Conservation (phyloP, 2,113 vertebrate genomes). For the Podiceps cristatus region DNA sequence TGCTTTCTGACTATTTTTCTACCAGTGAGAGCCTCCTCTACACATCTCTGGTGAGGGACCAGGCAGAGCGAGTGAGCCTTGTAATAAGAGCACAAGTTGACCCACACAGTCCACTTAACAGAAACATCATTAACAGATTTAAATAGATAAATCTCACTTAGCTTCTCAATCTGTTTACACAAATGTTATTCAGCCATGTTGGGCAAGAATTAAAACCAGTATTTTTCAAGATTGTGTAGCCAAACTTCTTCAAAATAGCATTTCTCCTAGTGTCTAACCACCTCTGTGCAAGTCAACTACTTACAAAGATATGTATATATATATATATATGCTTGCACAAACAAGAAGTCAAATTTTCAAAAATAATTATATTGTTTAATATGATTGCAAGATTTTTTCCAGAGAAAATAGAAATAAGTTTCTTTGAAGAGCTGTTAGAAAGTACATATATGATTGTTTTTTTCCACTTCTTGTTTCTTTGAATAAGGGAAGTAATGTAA, state of each 20-base stretch:
- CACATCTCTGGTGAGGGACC: background rate
- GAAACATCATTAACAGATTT: background rate
- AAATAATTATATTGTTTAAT: background rate
- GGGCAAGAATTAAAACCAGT: background rate
- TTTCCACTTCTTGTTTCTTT: background rate
- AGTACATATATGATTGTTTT: background rate
- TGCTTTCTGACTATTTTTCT: background rate
- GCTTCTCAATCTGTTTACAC: background rate
- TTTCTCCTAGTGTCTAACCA: background rate
- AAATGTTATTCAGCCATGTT: background rate
- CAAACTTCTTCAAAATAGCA: background rate
- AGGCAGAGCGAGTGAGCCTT: background rate
- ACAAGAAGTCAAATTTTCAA: background rate
- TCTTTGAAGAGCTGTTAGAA: background rate
- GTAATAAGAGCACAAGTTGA: background rate
- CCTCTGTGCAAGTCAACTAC: background rate
- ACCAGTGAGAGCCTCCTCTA: rapidly evolving
- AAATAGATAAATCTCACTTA: background rate
- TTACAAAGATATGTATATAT: background rate
- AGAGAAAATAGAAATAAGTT: background rate
- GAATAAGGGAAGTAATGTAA: background rate
- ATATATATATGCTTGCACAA: background rate
- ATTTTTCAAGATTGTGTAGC: background rate
- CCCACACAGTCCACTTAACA: background rate
- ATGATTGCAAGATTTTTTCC: background rate